Base-by-base conservation (phyloP, 1,140 invertebrate genomes). In the Temnothorax nylanderi region DNA sequence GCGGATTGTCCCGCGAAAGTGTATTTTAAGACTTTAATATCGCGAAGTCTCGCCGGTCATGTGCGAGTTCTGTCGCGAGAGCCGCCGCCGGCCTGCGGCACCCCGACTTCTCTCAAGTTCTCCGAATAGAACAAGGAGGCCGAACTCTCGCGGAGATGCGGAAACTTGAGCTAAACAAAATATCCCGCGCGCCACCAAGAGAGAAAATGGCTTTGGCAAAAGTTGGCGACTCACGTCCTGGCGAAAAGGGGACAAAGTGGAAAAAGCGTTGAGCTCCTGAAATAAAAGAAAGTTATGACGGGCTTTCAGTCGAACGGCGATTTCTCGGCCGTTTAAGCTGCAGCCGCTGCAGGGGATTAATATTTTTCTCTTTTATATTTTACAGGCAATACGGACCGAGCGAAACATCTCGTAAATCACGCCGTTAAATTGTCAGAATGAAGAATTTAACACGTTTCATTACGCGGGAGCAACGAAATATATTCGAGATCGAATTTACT, bases 111-210 rank as follows among this genome's bases (percentile, higher is more conserved):
- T 44, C 49, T 32, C n/a, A 26, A 13, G 85, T 75, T 69, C 54
- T 41, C 56, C 32, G 13, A 69, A 41, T 34, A 60, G 21, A 60
- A 72, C 18, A 16, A 34, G 21, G 21, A 65, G 49, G 34, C 16
- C 26, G 21, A 54, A 65, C 32, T 85, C 74, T 49, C 82, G 16
- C 26, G 32, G 60, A 47, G 62, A 78, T 44, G 82, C 72, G 74
- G n/a, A 56, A 87, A 80, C 87, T 88, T 37, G n/a, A 56, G 47
- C 49, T 80, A 87, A 88, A 87, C 85, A 85, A 67, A 88, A 88
- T 88, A 71, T 87, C 41, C 65, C 74, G 74, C 34, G n/a, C 4
- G 47, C 26, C n/a, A 41, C n/a, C 64, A 72, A 44, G 74, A 21
- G 54, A 54, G 69, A 88, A 67, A 81, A 88, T 32, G 41, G 34